Conservation (phyloP, 2,113 vertebrate genomes). For the Prolemur simus region DNA sequence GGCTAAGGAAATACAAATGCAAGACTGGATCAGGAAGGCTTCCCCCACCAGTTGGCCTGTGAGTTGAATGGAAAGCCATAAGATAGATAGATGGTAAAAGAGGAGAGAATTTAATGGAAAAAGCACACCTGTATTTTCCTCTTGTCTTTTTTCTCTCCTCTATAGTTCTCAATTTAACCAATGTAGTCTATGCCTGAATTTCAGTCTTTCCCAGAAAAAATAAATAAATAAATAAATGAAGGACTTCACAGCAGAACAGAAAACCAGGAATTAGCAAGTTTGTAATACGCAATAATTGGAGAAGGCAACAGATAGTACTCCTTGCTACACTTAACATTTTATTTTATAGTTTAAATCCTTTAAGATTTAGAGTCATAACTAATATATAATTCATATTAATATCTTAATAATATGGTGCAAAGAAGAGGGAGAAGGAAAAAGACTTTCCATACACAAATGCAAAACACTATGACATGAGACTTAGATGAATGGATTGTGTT, state of each 20-base stretch:
- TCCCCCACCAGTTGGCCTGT: background rate
- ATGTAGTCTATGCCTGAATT: background rate
- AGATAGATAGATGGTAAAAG: background rate
- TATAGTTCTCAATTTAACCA: background rate
- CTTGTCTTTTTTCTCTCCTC: background rate
- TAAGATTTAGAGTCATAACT: background rate
- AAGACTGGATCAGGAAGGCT: background rate
- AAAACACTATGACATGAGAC: background rate
- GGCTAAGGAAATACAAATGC: background rate
- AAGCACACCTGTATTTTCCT: background rate
- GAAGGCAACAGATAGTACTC: background rate
- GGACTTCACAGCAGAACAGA: background rate
- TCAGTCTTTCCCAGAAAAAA: background rate
- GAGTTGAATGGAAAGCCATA: background rate
- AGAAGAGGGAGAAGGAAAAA: background rate
- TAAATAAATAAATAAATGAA: background rate
- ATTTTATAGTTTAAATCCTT: background rate
- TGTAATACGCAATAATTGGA: background rate
- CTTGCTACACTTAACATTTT: slow-evolving; percentile 2
- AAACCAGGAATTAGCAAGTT: background rate
- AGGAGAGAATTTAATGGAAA: background rate
- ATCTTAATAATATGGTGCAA: background rate
- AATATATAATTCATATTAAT: background rate
- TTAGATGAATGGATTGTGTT: background rate
- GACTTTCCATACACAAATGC: background rate